Percentiles rank a stretch among this genome's conserved stretches.
Evolutionary conservation across 2,113 vertebrate species (phyloP).

Genomic region (Epinephelus cyanopodus): DNA sequence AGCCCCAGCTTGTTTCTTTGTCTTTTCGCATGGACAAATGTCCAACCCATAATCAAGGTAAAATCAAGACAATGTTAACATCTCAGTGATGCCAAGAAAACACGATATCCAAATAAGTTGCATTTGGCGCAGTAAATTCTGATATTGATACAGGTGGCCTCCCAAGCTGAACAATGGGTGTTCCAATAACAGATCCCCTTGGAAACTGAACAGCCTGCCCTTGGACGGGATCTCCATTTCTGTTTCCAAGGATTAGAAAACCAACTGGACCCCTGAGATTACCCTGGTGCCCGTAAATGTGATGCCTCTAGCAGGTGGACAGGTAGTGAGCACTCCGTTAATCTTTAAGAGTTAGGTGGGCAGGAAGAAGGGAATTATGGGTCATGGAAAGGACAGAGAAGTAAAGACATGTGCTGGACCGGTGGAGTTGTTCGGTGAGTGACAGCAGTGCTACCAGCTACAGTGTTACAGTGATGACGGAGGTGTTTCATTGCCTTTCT

Average conservation of each 20-base stretch:
- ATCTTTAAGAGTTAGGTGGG: slow-evolving; percentile 78
- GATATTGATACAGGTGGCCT: slow-evolving; percentile 70
- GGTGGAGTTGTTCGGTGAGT: slow-evolving; percentile 33
- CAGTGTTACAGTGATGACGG: not conserved
- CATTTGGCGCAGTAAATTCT: slow-evolving; percentile 59
- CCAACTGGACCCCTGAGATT: slow-evolving; percentile 76
- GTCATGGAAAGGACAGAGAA: slow-evolving; percentile 76
- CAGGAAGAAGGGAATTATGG: slow-evolving; percentile 83
- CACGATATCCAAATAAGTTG: slow-evolving; percentile 60
- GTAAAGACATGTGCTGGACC: slow-evolving; percentile 45
- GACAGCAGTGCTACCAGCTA: slow-evolving; percentile 10
- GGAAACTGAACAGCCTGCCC: slow-evolving; percentile 64
- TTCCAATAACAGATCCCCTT: slow-evolving; percentile 63
- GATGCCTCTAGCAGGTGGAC: slow-evolving; percentile 84
- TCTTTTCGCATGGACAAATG: not conserved
- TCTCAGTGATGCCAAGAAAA: slow-evolving; percentile 55
- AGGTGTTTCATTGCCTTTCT: slow-evolving; percentile 11
- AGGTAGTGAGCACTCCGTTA: slow-evolving; percentile 77
- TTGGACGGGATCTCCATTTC: slow-evolving; percentile 56
- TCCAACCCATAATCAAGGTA: not conserved
- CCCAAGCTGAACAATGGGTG: slow-evolving; percentile 65
- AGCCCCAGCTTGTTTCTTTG: not conserved
- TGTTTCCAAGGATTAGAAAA: slow-evolving; percentile 77
- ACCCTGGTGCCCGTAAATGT: slow-evolving; percentile 70
- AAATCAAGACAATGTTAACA: slow-evolving; percentile 8